A percentile compares a stretch with the other conserved stretches of the same genome.
Evolutionary conservation across 2,113 vertebrate genomes (phyloP).

Genomic region (Octodon degus): DNA sequence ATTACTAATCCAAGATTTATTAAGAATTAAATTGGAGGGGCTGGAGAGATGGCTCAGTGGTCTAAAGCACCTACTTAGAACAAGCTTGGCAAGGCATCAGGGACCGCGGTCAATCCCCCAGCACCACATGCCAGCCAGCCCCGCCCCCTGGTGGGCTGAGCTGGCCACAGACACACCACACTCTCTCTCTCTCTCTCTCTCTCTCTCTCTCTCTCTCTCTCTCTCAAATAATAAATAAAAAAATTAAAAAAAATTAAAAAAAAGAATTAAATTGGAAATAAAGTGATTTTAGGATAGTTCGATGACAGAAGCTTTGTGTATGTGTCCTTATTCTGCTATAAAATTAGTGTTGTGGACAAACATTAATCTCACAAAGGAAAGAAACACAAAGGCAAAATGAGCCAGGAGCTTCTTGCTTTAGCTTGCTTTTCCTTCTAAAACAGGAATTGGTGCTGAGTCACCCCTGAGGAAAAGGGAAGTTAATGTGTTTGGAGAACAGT

Average conservation of each 20-base stretch:
- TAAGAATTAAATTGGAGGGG: neutral
- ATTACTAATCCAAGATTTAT: neutral
- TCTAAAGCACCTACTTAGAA: no score
- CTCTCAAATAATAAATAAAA: no score
- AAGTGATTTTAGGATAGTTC: neutral
- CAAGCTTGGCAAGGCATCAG: no score
- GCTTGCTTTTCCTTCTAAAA: neutral
- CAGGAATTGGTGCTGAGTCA: neutral
- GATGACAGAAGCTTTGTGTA: neutral
- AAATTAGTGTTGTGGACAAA: neutral
- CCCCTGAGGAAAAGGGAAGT: neutral
- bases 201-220: no score
- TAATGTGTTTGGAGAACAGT: neutral
- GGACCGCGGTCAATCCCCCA: no score
- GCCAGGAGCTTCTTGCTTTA: neutral
- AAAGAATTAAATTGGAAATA: neutral
- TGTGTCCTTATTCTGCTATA: neutral
- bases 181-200: no score
- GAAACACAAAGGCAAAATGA: neutral
- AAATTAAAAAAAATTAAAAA: no score
- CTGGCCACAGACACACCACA: no score
- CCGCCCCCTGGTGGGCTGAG: no score
- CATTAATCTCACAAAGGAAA: neutral
- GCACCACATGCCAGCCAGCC: no score
- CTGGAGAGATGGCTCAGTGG: no score